Evolutionary conservation across 2,113 vertebrate species (phyloP).

Genomic region (Pelmatolapia mariae): DNA sequence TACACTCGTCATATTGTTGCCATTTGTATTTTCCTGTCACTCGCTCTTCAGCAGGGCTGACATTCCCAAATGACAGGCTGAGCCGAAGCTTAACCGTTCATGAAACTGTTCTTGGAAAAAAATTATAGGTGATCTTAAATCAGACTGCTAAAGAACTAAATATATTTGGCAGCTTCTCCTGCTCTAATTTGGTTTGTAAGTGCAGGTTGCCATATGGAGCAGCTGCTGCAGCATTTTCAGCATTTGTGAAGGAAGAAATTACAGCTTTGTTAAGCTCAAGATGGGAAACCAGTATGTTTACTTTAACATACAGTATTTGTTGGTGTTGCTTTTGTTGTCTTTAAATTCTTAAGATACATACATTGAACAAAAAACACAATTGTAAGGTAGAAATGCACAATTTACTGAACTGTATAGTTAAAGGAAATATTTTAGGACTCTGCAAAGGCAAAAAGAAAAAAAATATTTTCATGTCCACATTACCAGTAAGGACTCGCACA

Average conservation of each 20-base stretch:
- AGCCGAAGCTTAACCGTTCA: background rate
- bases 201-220: slow-evolving; percentile 31
- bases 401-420: background rate
- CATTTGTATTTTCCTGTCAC: background rate
- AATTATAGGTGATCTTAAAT: background rate
- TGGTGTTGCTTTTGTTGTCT: background rate
- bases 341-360: background rate
- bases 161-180: background rate
- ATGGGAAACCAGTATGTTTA: background rate
- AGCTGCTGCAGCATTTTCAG: slow-evolving; percentile 15
- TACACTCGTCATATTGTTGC: background rate
- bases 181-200: slow-evolving; percentile 26
- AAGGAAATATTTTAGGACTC: background rate
- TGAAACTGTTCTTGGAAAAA: background rate
- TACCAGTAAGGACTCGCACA: background rate
- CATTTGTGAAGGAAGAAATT: background rate
- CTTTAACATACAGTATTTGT: background rate
- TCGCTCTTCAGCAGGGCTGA: slow-evolving; percentile 1
- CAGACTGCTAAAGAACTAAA: background rate
- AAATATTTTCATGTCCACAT: background rate
- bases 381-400: background rate
- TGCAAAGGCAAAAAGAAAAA: background rate
- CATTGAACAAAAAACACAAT: background rate
- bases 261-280: background rate
- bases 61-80: slow-evolving; percentile 2